Evolutionary conservation across 2,113 vertebrate genomes (phyloP).

Genomic region (Trichomycterus rosablanca): DNA sequence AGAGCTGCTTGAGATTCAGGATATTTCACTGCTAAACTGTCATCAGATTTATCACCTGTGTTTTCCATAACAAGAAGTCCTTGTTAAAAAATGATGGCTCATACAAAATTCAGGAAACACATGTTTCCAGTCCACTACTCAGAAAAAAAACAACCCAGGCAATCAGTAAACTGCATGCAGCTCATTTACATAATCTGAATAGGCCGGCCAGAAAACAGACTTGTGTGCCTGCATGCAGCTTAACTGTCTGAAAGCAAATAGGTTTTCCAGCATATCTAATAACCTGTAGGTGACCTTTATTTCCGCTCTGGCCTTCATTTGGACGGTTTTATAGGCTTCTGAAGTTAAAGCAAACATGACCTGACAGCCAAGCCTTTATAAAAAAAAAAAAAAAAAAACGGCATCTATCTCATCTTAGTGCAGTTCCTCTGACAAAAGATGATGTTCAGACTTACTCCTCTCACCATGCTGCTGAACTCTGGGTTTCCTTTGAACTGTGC

Average conservation of each 20-base stretch:
- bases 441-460: conserved; percentile 59
- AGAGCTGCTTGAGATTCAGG: conserved; percentile 1
- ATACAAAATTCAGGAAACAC: no score
- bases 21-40: conserved; percentile 10
- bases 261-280: no score
- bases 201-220: no score
- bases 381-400: conserved; percentile 60
- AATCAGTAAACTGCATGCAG: no score
- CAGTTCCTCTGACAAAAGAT: conserved; percentile 62
- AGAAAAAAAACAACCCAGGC: no score
- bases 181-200: no score
- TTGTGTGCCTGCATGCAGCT: no score
- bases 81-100: no score
- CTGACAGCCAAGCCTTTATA: conserved; percentile 47
- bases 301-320: neutral
- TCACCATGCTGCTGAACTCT: conserved; percentile 41
- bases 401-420: conserved; percentile 53
- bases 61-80: no score
- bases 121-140: no score
- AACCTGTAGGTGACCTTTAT: neutral
- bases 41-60: neutral
- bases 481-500: no score
- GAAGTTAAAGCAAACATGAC: conserved; percentile 49
- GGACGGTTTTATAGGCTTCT: conserved; percentile 1
- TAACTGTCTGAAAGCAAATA: no score